Conservation (phyloP, 2,888 invertebrate genomes). For the Trachelus iudaicus region DNA sequence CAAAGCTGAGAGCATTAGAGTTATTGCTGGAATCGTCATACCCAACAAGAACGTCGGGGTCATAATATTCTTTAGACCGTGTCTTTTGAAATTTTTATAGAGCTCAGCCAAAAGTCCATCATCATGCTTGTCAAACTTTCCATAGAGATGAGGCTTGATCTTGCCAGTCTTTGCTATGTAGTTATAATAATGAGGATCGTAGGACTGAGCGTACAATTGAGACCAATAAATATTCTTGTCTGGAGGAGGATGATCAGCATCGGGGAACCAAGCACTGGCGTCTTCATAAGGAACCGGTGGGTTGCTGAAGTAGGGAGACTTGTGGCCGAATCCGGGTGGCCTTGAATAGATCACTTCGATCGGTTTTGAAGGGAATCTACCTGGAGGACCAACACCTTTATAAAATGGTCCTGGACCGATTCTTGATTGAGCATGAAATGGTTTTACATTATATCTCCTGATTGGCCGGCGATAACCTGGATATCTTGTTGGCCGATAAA, state of each 20-base stretch:
- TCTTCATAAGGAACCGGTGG: conserved; percentile 45
- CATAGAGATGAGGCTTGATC: conserved; percentile 56
- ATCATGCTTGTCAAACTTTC: conserved; percentile 47
- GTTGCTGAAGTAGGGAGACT: conserved; percentile 30
- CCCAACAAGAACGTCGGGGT: conserved; percentile 57
- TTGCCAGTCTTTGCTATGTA: conserved; percentile 59
- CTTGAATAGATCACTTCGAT: conserved; percentile 55
- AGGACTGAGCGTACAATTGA: conserved; percentile 57
- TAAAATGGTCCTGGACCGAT: conserved; percentile 7
- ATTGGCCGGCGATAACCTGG: not conserved
- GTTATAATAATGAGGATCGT: conserved; percentile 59
- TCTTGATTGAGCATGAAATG: conserved; percentile 8
- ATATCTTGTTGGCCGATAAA: not conserved
- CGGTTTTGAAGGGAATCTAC: conserved; percentile 29
- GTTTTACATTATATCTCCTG: not conserved
- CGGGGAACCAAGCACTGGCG: conserved; percentile 47
- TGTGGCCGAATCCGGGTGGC: conserved; percentile 40
- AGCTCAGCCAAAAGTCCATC: conserved; percentile 53
- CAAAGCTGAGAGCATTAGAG: conserved; percentile 55
- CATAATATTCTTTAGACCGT: conserved; percentile 59
- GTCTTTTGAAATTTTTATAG: conserved; percentile 53
- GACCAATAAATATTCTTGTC: conserved; percentile 52
- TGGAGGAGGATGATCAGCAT: conserved; percentile 30
- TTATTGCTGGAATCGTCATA: conserved; percentile 56
- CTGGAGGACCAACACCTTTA: not conserved